A percentile compares a stretch with the other conserved stretches of the same genome.
Evolutionary conservation across 2,797 vertebrate species (phyloP).

Genomic region (Pangasius djambal): DNA sequence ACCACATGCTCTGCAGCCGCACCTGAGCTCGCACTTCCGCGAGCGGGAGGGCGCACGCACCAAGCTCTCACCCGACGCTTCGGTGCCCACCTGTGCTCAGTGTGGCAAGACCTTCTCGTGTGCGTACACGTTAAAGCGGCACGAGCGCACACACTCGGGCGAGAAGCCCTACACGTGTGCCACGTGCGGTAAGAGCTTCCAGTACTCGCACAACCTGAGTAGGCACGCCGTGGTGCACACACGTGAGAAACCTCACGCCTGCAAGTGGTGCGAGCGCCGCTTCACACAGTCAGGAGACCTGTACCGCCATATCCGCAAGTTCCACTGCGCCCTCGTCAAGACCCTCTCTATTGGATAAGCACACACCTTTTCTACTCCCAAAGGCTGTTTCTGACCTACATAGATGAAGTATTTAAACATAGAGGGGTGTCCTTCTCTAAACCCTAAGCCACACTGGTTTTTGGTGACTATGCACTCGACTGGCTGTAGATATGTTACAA

Average conservation of each 20-base stretch:
- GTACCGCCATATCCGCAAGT: conserved; percentile 98
- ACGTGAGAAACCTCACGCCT: conserved; percentile 95
- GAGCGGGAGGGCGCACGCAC: conserved; percentile 89
- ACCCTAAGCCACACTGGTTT: conserved; percentile 39
- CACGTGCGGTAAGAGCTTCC: conserved; percentile 98
- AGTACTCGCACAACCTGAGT: conserved; percentile 98
- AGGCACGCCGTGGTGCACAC: conserved; percentile 98
- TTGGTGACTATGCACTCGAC: conserved; percentile 32
- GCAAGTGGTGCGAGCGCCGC: conserved; percentile 96
- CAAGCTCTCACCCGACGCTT: conserved; percentile 86
- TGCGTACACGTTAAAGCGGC: conserved; percentile 95
- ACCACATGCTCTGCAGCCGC: conserved; percentile 89
- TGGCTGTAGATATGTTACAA: conserved; percentile 16
- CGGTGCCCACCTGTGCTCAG: conserved; percentile 91
- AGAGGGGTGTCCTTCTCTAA: conserved; percentile 62
- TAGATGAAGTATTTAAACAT: conserved; percentile 36
- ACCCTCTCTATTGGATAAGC: conserved; percentile 82
- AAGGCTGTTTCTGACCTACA: conserved; percentile 7
- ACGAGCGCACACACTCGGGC: conserved; percentile 97
- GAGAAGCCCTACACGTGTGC: conserved; percentile 98
- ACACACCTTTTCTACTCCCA: conserved; percentile 17
- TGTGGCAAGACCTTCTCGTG: conserved; percentile 99
- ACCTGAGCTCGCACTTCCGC: conserved; percentile 94
- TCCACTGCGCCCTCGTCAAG: conserved; percentile 95
- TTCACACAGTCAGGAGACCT: conserved; percentile 98